Evolutionary conservation across 2,797 vertebrate genomes (phyloP).

Genomic region (Podarcis lilfordi): DNA sequence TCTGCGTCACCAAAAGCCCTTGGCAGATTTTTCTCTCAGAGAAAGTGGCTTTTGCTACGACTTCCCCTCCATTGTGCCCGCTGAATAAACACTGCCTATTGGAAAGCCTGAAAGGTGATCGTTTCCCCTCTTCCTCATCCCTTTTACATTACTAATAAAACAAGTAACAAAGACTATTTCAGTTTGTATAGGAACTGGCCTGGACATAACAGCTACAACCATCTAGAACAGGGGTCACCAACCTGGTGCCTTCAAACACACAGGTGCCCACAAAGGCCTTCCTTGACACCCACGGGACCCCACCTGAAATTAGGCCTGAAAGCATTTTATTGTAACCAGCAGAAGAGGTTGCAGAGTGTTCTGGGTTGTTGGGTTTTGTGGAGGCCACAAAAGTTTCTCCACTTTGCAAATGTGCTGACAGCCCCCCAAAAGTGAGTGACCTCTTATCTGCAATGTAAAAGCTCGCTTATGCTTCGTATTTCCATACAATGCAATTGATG

Average conservation of each 20-base stretch:
- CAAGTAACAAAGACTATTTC: not conserved
- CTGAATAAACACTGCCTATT: not conserved
- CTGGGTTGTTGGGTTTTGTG: no score
- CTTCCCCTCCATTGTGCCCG: slow-evolving; percentile 1
- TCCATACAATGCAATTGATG: not conserved
- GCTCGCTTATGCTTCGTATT: not conserved
- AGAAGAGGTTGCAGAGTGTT: no score
- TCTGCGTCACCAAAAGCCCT: not conserved
- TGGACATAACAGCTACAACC: not conserved
- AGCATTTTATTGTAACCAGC: no score
- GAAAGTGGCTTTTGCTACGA: slow-evolving; percentile 31
- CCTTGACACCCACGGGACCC: no score
- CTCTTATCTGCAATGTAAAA: not conserved
- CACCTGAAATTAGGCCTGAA: no score
- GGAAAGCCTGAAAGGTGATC: not conserved
- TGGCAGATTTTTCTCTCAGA: slow-evolving; percentile 37
- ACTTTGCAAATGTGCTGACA: no score
- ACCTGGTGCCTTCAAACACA: no score
- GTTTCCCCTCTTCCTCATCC: slow-evolving; percentile 25
- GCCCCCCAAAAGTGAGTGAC: no score
- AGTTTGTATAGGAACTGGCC: slow-evolving; percentile 7
- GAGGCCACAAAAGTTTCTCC: no score
- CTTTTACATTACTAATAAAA: not conserved
- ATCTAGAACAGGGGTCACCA: no score
- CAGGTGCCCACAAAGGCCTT: no score